Conservation (phyloP, 2,888 invertebrate species). For the Diaprepes abbreviatus region DNA sequence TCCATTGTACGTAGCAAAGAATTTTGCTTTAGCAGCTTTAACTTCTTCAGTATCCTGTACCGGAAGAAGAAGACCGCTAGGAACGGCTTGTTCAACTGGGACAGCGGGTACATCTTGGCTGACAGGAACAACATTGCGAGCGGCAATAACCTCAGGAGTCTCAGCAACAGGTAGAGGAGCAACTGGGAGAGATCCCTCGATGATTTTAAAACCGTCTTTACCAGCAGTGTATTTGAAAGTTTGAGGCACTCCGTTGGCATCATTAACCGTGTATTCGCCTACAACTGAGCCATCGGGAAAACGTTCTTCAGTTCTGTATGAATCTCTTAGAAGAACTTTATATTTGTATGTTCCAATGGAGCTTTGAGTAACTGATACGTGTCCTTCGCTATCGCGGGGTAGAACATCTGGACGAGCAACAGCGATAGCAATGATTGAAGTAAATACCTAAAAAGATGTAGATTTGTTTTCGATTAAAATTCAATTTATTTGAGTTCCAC, state of each 20-base stretch:
- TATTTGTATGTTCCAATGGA: conserved; percentile 52
- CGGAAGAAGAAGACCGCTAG: neutral
- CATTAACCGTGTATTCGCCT: conserved; percentile 52
- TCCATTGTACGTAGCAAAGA: conserved; percentile 34
- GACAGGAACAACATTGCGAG: neutral
- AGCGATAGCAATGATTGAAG: conserved; percentile 4
- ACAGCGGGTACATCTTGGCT: neutral
- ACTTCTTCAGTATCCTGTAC: conserved; percentile 46
- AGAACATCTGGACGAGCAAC: conserved; percentile 37
- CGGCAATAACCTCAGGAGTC: conserved; percentile 7
- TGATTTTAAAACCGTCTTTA: conserved; percentile 51
- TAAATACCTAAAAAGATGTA: conserved; percentile 27
- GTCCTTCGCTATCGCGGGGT: conserved; percentile 29
- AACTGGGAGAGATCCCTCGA: conserved; percentile 50
- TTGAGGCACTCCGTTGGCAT: conserved; percentile 44
- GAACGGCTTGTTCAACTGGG: neutral
- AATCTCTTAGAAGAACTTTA: conserved; percentile 41
- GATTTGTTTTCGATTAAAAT: too few relatives aligned
- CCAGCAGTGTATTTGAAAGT: conserved; percentile 52
- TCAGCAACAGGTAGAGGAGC: conserved; percentile 49
- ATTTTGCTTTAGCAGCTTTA: conserved; percentile 37
- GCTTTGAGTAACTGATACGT: conserved; percentile 51
- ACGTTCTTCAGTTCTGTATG: conserved; percentile 49
- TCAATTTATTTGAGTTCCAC: too few relatives aligned
- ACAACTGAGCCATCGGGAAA: conserved; percentile 52